Evolutionary conservation across 30 jellyfish, hydroid and myxozoan genomes (phyloP), one percentile per base, ranked within the genome.

Genomic region (Mastigias papua): DNA sequence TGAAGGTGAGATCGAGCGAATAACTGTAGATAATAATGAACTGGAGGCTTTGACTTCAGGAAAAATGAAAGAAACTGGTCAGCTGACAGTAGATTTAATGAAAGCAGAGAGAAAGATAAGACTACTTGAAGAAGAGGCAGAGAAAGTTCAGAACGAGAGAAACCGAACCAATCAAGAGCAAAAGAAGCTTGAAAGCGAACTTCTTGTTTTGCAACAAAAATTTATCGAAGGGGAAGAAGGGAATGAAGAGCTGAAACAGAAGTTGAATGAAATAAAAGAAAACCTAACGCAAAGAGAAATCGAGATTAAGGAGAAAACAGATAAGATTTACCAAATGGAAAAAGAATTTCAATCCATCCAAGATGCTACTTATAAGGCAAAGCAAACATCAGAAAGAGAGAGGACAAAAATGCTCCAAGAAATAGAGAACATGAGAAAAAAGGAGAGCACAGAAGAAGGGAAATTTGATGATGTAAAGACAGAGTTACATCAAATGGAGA

Each of bases 1-100:
- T 30, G 86, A 69, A 32, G 49, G 61, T 21, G 90, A 87, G 42
- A 8, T 77, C 27, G 90, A 87, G 48, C 49, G 60, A 31, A 19
- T 78, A 54, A 87, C 76, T 0, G 13, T 54, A 26, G 79, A 54
- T 26, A 79, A 76, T 34, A 33, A 74, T 25, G 96, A 87, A 21
- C 80, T 87, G 46, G 91, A 87, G 46, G 87, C 91, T 3, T 42
- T 87, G 81, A 87, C 83, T 25, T 69, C 88, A 4, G 96, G 79
- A 27, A 87, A 77, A 22, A 87, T 87, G 91, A 76, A 87, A 33
- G 96, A 87, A 54, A 77, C 86, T 69, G 96, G 96, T 28, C 84
- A 76, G 62, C 58, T 76, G 34, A 75, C 91, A 7, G 64, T 87
- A 33, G 96, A 87, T 73, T 46, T 87, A 75, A 76, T 87, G 90